phyloP scores from a whole-genome alignment of 2,888 invertebrate species.

The Chalcosyrphus nemorum region DNA sequence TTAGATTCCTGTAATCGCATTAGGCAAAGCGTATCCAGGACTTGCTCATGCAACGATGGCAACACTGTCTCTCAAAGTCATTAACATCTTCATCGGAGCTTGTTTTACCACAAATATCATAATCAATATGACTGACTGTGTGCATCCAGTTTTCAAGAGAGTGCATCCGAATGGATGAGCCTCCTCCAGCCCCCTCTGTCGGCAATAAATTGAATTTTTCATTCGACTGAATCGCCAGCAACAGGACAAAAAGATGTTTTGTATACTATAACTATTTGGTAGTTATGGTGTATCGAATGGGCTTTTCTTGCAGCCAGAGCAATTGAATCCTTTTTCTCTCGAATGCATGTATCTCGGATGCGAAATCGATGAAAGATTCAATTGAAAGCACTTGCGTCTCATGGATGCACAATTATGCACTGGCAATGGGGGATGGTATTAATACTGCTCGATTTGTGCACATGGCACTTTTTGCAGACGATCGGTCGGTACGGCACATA shows the following conservation, averaged over 20 bases:
- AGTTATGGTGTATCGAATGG: neutral
- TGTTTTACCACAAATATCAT: slow-evolving; percentile 54
- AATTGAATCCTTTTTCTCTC: slow-evolving; percentile 67
- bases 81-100: slow-evolving; percentile 58
- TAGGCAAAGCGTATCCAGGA: slow-evolving; percentile 23
- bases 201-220: slow-evolving; percentile 72
- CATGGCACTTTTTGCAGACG: slow-evolving; percentile 35
- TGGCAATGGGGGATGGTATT: slow-evolving; percentile 51
- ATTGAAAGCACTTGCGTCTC: slow-evolving; percentile 68
- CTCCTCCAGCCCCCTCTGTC: slow-evolving; percentile 45
- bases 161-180: neutral
- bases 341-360: too few relatives aligned
- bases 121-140: slow-evolving; percentile 20
- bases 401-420: slow-evolving; percentile 71
- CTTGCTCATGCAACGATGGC: neutral
- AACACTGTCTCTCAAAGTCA: slow-evolving; percentile 31
- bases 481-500: slow-evolving; percentile 1
- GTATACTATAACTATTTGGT: slow-evolving; percentile 14
- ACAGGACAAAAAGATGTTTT: slow-evolving; percentile 69
- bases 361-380: slow-evolving; percentile 68
- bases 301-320: slow-evolving; percentile 58
- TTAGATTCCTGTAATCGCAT: slow-evolving; percentile 34
- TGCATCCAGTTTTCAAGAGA: slow-evolving; percentile 45
- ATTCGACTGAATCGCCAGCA: slow-evolving; percentile 57
- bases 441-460: slow-evolving; percentile 69